Conservation (phyloP, 2,888 invertebrate species). For the Stictocephala bisonia region DNA sequence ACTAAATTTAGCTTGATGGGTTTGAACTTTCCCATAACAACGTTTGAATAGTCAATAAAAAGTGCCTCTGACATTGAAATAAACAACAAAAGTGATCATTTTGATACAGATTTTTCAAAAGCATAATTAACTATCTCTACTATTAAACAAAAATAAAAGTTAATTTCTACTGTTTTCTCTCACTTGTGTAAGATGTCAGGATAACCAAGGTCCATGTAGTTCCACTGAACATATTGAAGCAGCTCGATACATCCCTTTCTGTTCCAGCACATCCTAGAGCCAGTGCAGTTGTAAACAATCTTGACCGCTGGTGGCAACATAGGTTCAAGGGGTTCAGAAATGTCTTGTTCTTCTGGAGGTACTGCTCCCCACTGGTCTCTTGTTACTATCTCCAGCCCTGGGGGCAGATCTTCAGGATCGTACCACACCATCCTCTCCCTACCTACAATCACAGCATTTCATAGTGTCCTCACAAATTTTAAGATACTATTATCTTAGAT, state of each 20-base stretch:
- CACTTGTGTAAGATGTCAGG: slow-evolving; percentile 11
- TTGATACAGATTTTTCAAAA: too few species aligned
- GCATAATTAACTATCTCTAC: too few species aligned
- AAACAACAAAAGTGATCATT: too few species aligned
- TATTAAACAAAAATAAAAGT: too few species aligned
- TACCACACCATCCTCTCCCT: not conserved
- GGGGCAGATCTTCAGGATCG: not conserved
- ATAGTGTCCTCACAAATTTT: too few species aligned
- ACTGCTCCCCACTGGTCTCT: slow-evolving; percentile 1
- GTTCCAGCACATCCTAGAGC: not conserved
- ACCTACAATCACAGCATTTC: too few species aligned
- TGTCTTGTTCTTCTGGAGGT: not conserved
- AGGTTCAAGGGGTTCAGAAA: not conserved
- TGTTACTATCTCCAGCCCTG: not conserved
- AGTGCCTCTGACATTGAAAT: too few species aligned
- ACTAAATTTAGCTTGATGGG: too few species aligned
- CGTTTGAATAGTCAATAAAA: too few species aligned
- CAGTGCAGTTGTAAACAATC: slow-evolving; percentile 3
- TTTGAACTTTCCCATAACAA: too few species aligned
- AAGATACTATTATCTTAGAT: too few species aligned
- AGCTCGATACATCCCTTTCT: not conserved
- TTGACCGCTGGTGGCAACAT: not conserved
- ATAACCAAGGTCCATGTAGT: slow-evolving; percentile 14
- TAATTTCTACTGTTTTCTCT: not conserved
- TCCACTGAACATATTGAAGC: not conserved